Evolutionary conservation across 2,113 vertebrate genomes (phyloP).

Genomic region (Paradisaea rubra): DNA sequence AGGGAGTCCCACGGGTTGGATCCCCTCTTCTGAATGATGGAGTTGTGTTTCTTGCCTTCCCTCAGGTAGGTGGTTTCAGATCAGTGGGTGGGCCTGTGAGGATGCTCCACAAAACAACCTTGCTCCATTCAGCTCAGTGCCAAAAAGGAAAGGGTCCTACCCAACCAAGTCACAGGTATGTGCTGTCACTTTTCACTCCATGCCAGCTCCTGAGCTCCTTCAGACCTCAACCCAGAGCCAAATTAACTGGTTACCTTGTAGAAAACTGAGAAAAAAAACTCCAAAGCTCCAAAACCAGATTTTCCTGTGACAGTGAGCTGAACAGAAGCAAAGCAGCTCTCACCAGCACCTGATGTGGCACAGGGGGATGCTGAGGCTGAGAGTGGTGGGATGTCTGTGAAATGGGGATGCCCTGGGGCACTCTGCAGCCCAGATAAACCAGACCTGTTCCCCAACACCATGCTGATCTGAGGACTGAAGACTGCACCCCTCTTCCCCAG

Average conservation of each 20-base stretch:
- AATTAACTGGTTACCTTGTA: background rate
- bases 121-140: background rate
- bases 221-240: background rate
- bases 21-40: background rate
- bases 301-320: background rate
- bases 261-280: background rate
- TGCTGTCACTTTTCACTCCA: background rate
- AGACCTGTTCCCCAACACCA: background rate
- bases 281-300: background rate
- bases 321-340: background rate
- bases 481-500: background rate
- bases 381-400: background rate
- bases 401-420: background rate
- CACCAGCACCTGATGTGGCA: accelerated
- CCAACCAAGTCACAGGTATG: background rate
- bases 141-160: background rate
- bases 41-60: background rate
- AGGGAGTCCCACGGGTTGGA: background rate
- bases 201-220: background rate
- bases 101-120: background rate
- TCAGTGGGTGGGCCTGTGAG: accelerated
- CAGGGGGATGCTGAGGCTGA: background rate
- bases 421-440: background rate
- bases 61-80: background rate
- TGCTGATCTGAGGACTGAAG: background rate